Conservation (phyloP, 2,888 invertebrate species). For the Cristatella mucedo region DNA sequence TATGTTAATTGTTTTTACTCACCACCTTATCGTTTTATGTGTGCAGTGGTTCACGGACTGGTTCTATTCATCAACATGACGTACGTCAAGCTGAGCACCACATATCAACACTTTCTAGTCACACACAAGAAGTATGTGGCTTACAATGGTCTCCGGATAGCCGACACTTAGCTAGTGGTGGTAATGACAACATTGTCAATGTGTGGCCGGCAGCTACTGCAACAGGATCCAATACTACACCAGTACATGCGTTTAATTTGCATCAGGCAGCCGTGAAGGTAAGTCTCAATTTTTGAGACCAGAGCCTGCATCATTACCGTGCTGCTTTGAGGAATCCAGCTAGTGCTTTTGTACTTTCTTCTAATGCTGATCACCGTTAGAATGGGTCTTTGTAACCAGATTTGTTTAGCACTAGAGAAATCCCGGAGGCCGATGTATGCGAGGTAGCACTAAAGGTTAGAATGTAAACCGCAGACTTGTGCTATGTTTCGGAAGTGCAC, state of each 20-base stretch:
- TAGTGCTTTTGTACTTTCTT: background rate
- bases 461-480: too few relatives aligned
- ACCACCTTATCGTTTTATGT: too few relatives aligned
- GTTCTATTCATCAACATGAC: constrained; percentile 82
- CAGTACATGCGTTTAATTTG: constrained; percentile 45
- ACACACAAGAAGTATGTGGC: constrained; percentile 61
- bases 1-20: too few relatives aligned
- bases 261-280: constrained; percentile 42
- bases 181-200: constrained; percentile 85
- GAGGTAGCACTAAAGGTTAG: background rate
- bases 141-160: constrained; percentile 90
- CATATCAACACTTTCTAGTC: constrained; percentile 54
- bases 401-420: constrained; percentile 2
- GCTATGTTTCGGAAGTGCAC: too few relatives aligned
- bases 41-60: constrained; percentile 63
- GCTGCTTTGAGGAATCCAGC: background rate
- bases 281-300: constrained; percentile 8
- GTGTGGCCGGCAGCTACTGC: constrained; percentile 51
- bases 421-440: background rate
- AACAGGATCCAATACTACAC: constrained; percentile 22
- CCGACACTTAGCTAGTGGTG: constrained; percentile 80
- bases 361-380: background rate
- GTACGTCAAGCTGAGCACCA: constrained; percentile 73
- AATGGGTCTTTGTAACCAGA: background rate
- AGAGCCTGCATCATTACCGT: background rate